Evolutionary conservation across 2,888 invertebrate species (phyloP), one percentile per base, ranked within the genome.

Genomic region (Epinotia ramella): DNA sequence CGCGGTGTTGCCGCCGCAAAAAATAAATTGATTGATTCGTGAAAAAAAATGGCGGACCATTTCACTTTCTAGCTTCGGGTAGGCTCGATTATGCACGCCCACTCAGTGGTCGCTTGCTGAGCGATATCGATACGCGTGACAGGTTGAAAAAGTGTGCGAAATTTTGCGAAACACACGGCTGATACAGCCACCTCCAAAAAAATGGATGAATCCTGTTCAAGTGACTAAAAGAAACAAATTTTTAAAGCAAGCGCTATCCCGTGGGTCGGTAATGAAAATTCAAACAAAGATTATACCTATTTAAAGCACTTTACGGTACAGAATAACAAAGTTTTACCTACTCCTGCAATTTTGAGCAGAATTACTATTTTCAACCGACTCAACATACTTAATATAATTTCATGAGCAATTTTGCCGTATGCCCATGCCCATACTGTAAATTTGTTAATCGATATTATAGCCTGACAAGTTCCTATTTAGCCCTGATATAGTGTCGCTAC

Each of bases 71-170:
- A 79, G 78, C 80, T 83, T 82, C 84, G 44, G 18, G 33, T 33
- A 3, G 65, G 53, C 13, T 18, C 77, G 82, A 93, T 91, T 91
- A 88, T 84, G 87, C 90, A 91, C 92, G 92, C 91, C 91, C 84
- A 91, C 91, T 91, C 89, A 86, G 81, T 73, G 70, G 76, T 74
- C 69, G 62, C 53, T 71, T 44, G 71, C 71, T 71, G 71, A 69
- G 49, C 12, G 28, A 65, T 70, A 60, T 66, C 71, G 71, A 75
- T 66, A 75, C 46, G 74, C 69, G 69, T 74, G 74, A 74, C 74
- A 65, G 69, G 69, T 64, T 46, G 20, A 74, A 74, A 59, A 74
- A 73, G 63, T 62, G 63, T 46, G 62, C 62, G 28, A 64, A 64
- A 56, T 33, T 2, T 16, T 16, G 28, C 11, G 53, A 66, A n/a